phyloP scores from a whole-genome alignment of 2,113 vertebrate species.

The Ranitomeya variabilis region DNA sequence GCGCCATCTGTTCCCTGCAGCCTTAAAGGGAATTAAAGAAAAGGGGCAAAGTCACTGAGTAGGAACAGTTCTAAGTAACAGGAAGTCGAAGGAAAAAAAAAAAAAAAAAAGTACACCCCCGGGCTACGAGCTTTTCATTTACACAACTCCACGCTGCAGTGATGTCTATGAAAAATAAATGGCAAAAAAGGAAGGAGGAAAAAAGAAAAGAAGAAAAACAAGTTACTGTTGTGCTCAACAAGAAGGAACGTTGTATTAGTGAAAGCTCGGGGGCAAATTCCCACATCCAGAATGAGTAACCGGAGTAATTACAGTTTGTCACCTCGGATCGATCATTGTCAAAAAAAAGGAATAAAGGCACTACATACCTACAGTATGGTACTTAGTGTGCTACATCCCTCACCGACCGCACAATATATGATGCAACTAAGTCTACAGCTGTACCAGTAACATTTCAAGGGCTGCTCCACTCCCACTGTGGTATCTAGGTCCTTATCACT shows the following conservation, averaged over 20 bases:
- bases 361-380: not conserved
- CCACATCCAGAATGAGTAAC: slow-evolving; percentile 26
- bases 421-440: not conserved
- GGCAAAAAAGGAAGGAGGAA: not conserved
- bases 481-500: not conserved
- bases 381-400: not conserved
- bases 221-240: slow-evolving; percentile 3
- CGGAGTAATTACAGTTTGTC: slow-evolving; percentile 45
- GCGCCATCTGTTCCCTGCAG: slow-evolving; percentile 3
- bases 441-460: not conserved
- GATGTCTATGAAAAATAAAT: slow-evolving; percentile 40
- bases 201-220: not conserved
- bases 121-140: slow-evolving; percentile 19
- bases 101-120: not conserved
- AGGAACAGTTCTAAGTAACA: not conserved
- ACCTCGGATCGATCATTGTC: slow-evolving; percentile 14
- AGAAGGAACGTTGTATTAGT: slow-evolving; percentile 1
- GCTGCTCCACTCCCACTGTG: not conserved
- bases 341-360: not conserved
- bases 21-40: slow-evolving; percentile 14
- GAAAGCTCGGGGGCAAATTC: slow-evolving; percentile 36
- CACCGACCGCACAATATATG: not conserved
- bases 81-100: not conserved
- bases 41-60: not conserved
- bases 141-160: not conserved